These are phyloP conservation scores for Spermophilus dauricus DNA, from an alignment of 2,113 vertebrate genomes.

Conservation along the genomic window DNA sequence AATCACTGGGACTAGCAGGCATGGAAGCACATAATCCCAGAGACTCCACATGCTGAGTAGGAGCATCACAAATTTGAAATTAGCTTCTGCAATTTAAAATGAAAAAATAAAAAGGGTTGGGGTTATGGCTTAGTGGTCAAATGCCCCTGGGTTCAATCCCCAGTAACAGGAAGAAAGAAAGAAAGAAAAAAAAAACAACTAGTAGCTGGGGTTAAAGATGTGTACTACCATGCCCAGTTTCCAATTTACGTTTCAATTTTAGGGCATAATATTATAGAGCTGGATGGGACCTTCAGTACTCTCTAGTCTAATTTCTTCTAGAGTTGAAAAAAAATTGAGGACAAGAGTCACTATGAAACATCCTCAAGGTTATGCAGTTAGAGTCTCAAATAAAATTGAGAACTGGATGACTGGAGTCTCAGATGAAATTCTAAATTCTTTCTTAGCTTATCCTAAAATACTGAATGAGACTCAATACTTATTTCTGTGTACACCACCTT, in stretches of 20 bases:
- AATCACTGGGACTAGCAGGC: neutral
- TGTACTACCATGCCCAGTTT: neutral
- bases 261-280: neutral
- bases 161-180: too few species aligned
- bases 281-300: conserved; percentile 28
- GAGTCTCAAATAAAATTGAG: conserved; percentile 9
- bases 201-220: neutral
- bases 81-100: too few species aligned
- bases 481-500: neutral
- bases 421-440: conserved; percentile 61
- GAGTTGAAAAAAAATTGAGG: neutral
- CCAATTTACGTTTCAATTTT: conserved; percentile 58
- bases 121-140: too few species aligned
- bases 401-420: conserved; percentile 18
- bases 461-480: neutral
- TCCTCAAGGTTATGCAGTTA: neutral
- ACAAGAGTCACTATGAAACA: neutral
- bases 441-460: neutral
- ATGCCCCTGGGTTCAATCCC: too few species aligned
- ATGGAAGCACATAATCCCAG: too few species aligned
- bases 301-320: neutral
- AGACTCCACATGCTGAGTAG: too few species aligned
- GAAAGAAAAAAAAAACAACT: too few species aligned
- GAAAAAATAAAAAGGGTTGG: too few species aligned
- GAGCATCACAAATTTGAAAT: too few species aligned